Evolutionary conservation across 2,888 invertebrate species (phyloP), one percentile per base, ranked within the genome.

Genomic region (Aspidapion aeneum): DNA sequence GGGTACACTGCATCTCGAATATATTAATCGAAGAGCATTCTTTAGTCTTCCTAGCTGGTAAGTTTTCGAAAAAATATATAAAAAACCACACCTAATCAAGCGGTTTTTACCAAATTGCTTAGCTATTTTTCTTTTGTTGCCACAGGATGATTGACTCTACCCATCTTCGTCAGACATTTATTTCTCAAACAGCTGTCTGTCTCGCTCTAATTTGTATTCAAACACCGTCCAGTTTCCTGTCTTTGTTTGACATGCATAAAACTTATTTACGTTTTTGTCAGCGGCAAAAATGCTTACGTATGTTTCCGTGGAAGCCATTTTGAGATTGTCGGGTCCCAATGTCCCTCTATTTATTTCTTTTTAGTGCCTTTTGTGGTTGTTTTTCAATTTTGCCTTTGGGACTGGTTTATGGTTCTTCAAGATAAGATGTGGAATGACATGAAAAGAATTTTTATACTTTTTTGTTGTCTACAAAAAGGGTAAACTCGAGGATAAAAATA

Each of bases 301-400:
- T 68, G 69, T 70, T 70, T 67, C 68, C 58, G 66, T 68, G 74
- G 77, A 76, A 75, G 78, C 78, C 78, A 78, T 78, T 75, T 77
- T 77, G 76, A 74, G 74, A 74, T 72, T 74, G 74, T 71, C 68
- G 70, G 63, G 66, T 65, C 55, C 19, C 56, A 55, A 5, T 52
- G 19, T 52, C 52, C 19, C 5, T n/a, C 52, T 17, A 60, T 51
- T 60, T 67, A 62, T 66, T 69, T 68, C 35, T 35, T 35, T 35
- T 35, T 7, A 35, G 12, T 35, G n/a, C n/a, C n/a, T n/a, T n/a
- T n/a, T n/a, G n/a, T n/a, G 9, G 57, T 57, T 57, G 18, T 18
- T 57, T n/a, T 58, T 58, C 51, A 16, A 17, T 54, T 54, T 12
- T n/a, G 9, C 9, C 49, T 12, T 48, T 48, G n/a, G 9, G 49